Percentiles rank a stretch among this genome's conserved stretches.
These are phyloP conservation scores for Ischnus inquisitorius DNA, from an alignment of 2,888 invertebrate species.

Conservation along the genomic window DNA sequence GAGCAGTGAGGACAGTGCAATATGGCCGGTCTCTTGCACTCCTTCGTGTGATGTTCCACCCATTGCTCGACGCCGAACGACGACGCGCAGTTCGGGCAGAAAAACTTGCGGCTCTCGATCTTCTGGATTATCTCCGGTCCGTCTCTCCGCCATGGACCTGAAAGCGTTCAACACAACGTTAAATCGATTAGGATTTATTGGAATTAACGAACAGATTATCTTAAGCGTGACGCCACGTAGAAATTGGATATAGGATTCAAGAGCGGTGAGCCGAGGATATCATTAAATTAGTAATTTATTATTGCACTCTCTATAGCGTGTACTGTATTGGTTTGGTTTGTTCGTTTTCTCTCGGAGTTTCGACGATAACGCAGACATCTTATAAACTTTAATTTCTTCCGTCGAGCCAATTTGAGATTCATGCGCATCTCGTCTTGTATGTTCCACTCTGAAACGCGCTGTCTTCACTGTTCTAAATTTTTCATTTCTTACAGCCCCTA, in stretches of 20 bases:
- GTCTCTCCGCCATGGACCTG: slow-evolving; percentile 61
- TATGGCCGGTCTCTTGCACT: slow-evolving; percentile 84
- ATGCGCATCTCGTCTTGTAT: background rate
- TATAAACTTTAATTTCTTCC: background rate
- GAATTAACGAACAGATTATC: background rate
- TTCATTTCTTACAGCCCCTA: slow-evolving; percentile 23
- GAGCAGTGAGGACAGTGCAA: slow-evolving; percentile 83
- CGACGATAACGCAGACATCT: slow-evolving; percentile 51
- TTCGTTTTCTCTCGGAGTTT: slow-evolving; percentile 18
- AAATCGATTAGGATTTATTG: slow-evolving; percentile 1
- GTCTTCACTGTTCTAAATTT: slow-evolving; percentile 20
- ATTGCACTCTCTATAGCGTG: slow-evolving; percentile 32
- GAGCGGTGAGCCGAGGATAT: slow-evolving; percentile 22
- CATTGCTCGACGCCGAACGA: slow-evolving; percentile 88
- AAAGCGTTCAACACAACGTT: slow-evolving; percentile 60
- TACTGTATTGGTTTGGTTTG: slow-evolving; percentile 18
- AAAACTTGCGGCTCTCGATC: slow-evolving; percentile 76
- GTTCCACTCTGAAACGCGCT: background rate
- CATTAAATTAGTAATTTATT: slow-evolving; percentile 65
- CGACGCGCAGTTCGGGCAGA: slow-evolving; percentile 87
- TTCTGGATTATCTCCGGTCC: slow-evolving; percentile 45
- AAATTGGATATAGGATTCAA: slow-evolving; percentile 36
- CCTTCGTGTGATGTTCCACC: slow-evolving; percentile 82
- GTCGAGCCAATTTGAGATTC: slow-evolving; percentile 15
- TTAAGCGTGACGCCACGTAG: slow-evolving; percentile 5